Evolutionary conservation across 2,113 vertebrate genomes (phyloP).

Genomic region (Erythrolamprus reginae): DNA sequence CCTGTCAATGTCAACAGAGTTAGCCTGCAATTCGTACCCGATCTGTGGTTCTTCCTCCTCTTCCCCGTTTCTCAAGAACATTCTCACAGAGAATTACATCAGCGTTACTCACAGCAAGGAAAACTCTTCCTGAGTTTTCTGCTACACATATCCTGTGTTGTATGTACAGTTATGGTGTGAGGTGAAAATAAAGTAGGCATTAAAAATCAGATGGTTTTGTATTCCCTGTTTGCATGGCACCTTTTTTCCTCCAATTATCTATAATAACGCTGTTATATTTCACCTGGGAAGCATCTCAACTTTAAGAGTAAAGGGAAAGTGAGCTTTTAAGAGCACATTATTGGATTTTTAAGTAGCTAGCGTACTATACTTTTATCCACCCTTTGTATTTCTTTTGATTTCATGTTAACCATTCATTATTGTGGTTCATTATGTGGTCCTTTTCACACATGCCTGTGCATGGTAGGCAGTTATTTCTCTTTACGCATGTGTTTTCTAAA

Average conservation of each 20-base stretch:
- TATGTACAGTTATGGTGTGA: background rate
- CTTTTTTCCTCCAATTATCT: background rate
- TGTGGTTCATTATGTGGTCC: background rate
- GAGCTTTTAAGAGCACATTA: background rate
- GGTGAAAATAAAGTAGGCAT: background rate
- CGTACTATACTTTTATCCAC: background rate
- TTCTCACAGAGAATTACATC: background rate
- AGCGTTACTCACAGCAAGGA: background rate
- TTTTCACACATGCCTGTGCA: background rate
- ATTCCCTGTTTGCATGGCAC: background rate
- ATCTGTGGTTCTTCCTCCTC: background rate
- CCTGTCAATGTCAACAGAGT: background rate
- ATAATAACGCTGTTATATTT: background rate
- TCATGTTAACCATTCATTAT: background rate
- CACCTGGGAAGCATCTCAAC: background rate
- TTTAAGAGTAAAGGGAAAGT: background rate
- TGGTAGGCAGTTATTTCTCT: background rate
- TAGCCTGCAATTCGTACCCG: background rate
- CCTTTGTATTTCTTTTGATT: background rate
- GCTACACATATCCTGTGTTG: background rate
- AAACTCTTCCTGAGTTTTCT: background rate
- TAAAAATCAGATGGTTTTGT: background rate
- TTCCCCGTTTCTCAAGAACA: background rate
- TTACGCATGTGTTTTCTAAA: background rate
- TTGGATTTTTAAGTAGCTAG: background rate